Evolutionary conservation across 2,113 vertebrate species (phyloP).

Genomic region (Pangasianodon gigas): DNA sequence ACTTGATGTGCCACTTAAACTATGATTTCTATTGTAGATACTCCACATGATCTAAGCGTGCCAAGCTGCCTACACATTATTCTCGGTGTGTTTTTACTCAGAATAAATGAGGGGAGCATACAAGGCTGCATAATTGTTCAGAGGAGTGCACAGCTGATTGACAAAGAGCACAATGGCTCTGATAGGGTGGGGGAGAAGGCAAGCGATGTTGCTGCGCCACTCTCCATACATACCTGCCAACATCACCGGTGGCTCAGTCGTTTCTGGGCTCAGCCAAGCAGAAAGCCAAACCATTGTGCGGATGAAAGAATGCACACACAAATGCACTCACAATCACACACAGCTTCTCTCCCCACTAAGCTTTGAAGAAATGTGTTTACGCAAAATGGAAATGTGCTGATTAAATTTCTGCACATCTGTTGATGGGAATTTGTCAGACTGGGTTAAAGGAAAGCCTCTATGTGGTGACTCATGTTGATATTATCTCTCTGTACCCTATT

Average conservation of each 20-base stretch:
- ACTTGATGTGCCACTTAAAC: conserved; percentile 1
- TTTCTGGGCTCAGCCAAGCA: conserved; percentile 41
- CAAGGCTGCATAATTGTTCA: conserved; percentile 39
- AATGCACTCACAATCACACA: not conserved
- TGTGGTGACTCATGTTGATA: conserved; percentile 33
- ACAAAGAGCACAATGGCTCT: conserved; percentile 52
- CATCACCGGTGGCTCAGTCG: conserved; percentile 36
- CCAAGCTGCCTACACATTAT: not conserved
- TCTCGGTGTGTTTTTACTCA: conserved; percentile 22
- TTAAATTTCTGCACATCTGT: conserved; percentile 7
- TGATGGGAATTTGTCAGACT: not conserved
- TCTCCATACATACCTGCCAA: conserved; percentile 49
- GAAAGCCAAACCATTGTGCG: conserved; percentile 30
- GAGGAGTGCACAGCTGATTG: conserved; percentile 49
- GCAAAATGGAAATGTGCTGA: conserved; percentile 41
- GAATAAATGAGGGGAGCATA: not conserved
- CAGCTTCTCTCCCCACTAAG: conserved; percentile 25
- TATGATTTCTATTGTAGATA: not conserved
- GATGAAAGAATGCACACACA: conserved; percentile 16
- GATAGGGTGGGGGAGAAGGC: conserved; percentile 43
- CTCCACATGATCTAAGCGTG: not conserved
- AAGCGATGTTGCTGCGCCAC: conserved; percentile 19
- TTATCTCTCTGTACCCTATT: conserved; percentile 22
- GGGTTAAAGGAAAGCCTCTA: not conserved
- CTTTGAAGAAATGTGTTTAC: conserved; percentile 27